Evolutionary conservation across 2,888 invertebrate species (phyloP).

Genomic region (Drosophila yooni): DNA sequence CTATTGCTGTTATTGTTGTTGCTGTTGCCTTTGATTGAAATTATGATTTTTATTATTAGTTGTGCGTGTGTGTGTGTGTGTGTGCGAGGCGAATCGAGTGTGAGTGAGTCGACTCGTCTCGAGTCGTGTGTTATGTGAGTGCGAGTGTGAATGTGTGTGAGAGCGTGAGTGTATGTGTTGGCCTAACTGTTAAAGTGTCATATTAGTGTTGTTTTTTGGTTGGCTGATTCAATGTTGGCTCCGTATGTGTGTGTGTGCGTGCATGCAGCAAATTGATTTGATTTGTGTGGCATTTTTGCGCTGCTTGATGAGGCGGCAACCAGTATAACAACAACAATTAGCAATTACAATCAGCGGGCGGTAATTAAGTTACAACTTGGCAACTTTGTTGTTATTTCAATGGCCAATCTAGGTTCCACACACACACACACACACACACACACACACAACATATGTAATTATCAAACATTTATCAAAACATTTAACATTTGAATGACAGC

Average conservation of each 20-base stretch:
- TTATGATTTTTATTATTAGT: constrained; percentile 74
- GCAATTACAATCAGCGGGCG: constrained; percentile 47
- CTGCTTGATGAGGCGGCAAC: constrained; percentile 64
- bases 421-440: constrained; percentile 1
- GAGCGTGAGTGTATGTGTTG: constrained; percentile 50
- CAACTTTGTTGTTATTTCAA: constrained; percentile 50
- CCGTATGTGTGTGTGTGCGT: constrained; percentile 34
- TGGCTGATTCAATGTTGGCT: constrained; percentile 62
- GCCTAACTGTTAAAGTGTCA: constrained; percentile 80
- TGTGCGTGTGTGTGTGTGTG: constrained; percentile 39
- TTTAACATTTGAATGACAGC: neutral
- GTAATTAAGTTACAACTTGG: constrained; percentile 60
- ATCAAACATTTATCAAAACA: neutral
- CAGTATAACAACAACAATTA: constrained; percentile 38
- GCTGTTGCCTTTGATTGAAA: constrained; percentile 74
- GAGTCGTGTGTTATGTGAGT: constrained; percentile 17
- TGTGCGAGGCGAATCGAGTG: constrained; percentile 48
- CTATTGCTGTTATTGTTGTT: constrained; percentile 52
- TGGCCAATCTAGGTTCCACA: constrained; percentile 10
- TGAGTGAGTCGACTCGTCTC: constrained; percentile 49
- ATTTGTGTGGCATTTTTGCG: constrained; percentile 73
- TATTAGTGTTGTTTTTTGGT: constrained; percentile 79
- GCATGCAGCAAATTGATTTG: constrained; percentile 75
- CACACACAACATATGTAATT: neutral
- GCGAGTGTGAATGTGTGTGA: constrained; percentile 9